Base-by-base conservation (phyloP, 2,888 invertebrate species). In the Thymelicus sylvestris region DNA sequence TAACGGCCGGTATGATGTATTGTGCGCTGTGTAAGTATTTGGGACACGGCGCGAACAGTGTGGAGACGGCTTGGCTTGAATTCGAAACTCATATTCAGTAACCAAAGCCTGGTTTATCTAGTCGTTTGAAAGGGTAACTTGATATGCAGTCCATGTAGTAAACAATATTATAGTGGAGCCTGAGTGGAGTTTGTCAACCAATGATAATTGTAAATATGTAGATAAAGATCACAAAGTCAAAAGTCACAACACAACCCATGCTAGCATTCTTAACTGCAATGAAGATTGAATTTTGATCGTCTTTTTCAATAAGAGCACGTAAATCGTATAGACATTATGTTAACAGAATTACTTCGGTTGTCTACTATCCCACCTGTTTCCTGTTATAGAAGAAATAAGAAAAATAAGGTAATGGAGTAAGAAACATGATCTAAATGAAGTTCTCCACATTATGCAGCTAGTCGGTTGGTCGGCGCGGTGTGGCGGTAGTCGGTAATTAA, bases 1-100 rank as follows among this genome's bases (percentile, higher is more conserved):
- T 91, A 92, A 85, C 86, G 85, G 77, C 74, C 80, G 76, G 78
- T 86, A 90, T 91, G 90, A 91, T 85, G 83, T 84, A 90, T 84
- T 77, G 83, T 72, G 73, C 72, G 72, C 74, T 76, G 76, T 77
- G 76, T 79, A 80, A 80, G 82, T 83, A 83, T 85, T 85, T 82
- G 75, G 83, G 72, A 67, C 73, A 59, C 47, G 7, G 69, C 38
- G 15, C 39, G 0, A 52, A 6, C 50, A 65, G 57, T 76, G 71
- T 81, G 82, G 83, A 86, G 64, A 59, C 39, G 68, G 77, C 78
- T 80, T 76, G 15, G 7, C 19, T 52, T 52, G 19, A 52, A 7
- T 15, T 52, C 19, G 15, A 3, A 4, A 44, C 13, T 19, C 8
- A 19, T 52, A 52, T 48, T 48, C 47, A 2, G 2, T 2, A 47